These are phyloP conservation scores for Ageneiosus marmoratus DNA, from an alignment of 2,113 vertebrate genomes.

Conservation along the genomic window DNA sequence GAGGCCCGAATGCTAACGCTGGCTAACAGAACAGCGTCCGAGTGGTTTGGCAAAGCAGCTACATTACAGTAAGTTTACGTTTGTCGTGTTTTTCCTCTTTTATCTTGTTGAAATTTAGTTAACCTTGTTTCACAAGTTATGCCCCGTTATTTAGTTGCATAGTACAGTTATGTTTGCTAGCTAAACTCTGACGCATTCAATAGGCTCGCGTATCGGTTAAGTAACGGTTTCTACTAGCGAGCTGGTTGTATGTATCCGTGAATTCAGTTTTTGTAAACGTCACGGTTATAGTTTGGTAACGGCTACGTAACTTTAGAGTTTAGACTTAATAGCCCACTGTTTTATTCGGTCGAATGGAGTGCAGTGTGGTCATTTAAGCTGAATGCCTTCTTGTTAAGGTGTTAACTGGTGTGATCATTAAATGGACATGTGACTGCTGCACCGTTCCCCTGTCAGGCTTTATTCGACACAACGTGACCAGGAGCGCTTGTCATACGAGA, in stretches of 20 bases:
- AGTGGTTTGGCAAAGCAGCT: neutral
- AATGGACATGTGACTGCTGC: neutral
- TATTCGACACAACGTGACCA: neutral
- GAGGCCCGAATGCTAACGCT: constrained; percentile 8
- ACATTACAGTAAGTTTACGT: fast-evolving
- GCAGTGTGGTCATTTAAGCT: neutral
- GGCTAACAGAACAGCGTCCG: neutral
- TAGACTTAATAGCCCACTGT: neutral
- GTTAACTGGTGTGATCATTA: neutral
- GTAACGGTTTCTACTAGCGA: neutral
- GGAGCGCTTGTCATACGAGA: neutral
- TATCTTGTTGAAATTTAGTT: neutral
- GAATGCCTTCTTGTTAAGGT: neutral
- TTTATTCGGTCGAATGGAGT: neutral
- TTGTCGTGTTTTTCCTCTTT: neutral
- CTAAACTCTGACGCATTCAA: neutral
- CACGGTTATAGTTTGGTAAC: neutral
- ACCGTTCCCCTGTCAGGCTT: neutral
- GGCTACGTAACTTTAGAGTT: neutral
- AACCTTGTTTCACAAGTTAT: neutral
- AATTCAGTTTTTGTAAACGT: neutral
- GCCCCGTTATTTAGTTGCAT: neutral
- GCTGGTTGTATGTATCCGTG: no score
- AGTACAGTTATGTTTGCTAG: neutral
- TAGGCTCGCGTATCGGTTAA: neutral